Conservation (phyloP, 2,888 invertebrate species). For the Chelonus formosanus region DNA sequence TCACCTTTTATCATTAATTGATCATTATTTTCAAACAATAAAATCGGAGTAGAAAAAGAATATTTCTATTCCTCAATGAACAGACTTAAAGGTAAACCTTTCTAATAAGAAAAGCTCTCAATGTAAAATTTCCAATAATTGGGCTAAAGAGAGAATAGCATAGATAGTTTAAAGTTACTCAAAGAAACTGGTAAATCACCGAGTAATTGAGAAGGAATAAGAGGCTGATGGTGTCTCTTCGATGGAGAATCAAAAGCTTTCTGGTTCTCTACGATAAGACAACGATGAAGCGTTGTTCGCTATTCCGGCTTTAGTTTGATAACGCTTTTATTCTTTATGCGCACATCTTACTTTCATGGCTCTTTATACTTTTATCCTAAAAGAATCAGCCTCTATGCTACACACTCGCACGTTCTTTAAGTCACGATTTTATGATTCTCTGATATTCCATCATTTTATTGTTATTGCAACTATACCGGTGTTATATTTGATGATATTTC, state of each 20-base stretch:
- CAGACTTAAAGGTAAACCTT: too few species aligned
- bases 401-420: constrained; percentile 1
- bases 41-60: too few species aligned
- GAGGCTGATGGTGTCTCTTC: constrained; percentile 14
- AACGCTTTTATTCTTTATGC: constrained; percentile 26
- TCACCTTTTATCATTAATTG: too few species aligned
- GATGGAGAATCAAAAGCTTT: constrained; percentile 26
- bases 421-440: constrained; percentile 20
- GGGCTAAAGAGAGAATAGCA: too few species aligned
- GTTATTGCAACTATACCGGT: constrained; percentile 20
- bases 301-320: constrained; percentile 19
- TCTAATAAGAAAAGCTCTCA: too few species aligned
- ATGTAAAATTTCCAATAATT: too few species aligned
- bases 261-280: constrained; percentile 32
- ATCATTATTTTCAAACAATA: too few species aligned
- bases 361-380: constrained; percentile 15
- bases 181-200: constrained; percentile 22
- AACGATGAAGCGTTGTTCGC: not conserved
- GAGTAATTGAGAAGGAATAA: constrained; percentile 23
- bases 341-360: constrained; percentile 20
- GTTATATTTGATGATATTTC: not conserved
- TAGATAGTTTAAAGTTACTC: too few species aligned
- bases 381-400: not conserved
- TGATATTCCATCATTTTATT: constrained; percentile 20
- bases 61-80: too few species aligned